Conservation (phyloP, 2,888 invertebrate genomes). For the Psylliodes chrysocephalus region DNA sequence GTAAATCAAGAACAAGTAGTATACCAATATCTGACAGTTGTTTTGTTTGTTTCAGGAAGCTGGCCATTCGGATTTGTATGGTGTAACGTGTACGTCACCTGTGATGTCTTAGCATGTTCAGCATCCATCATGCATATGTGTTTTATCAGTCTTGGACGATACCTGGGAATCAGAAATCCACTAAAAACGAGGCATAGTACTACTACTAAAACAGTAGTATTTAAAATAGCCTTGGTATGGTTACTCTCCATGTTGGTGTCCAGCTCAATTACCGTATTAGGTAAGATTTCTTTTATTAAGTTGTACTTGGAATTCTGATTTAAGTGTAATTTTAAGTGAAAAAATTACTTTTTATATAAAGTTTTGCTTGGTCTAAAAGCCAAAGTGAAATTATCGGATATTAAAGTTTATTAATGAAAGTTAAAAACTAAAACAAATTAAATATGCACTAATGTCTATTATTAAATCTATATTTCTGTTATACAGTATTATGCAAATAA, state of each 20-base stretch:
- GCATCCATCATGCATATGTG: constrained; percentile 97
- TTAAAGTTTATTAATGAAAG: no score
- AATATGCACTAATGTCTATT: no score
- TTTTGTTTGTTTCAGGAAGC: constrained; percentile 74
- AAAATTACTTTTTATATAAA: no score
- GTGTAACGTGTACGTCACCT: constrained; percentile 96
- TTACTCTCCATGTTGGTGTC: constrained; percentile 88
- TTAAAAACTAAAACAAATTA: no score
- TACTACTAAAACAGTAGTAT: constrained; percentile 82
- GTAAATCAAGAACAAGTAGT: no score
- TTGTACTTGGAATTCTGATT: no score
- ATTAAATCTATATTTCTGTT: no score
- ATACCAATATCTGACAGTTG: no score
- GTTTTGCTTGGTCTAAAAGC: no score
- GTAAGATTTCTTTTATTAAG: constrained; percentile 68
- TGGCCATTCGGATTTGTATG: constrained; percentile 93
- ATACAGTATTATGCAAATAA: no score
- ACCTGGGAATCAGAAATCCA: constrained; percentile 89
- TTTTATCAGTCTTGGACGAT: constrained; percentile 89
- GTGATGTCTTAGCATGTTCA: constrained; percentile 94
- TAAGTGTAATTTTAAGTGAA: no score
- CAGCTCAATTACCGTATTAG: constrained; percentile 85
- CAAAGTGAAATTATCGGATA: no score
- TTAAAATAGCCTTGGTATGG: constrained; percentile 94
- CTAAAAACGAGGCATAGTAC: constrained; percentile 86